phyloP scores from a whole-genome alignment of 2,113 vertebrate genomes.

The Panthera tigris region DNA sequence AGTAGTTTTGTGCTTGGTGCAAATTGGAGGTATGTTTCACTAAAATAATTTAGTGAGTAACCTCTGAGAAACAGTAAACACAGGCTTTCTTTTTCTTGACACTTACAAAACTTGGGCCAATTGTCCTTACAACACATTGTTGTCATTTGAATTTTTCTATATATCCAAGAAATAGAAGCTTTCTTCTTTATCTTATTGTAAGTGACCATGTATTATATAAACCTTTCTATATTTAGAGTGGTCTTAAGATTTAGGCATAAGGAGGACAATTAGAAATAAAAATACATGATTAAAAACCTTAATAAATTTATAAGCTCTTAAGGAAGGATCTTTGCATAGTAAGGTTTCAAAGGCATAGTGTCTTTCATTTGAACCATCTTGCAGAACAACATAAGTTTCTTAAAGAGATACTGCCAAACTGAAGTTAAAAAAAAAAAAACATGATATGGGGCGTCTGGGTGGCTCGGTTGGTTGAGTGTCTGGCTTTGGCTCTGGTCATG shows the following conservation, averaged over 20 bases:
- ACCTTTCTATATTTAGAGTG: conserved; percentile 5
- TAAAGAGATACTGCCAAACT: neutral
- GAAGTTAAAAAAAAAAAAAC: neutral
- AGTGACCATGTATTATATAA: neutral
- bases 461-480: too few relatives aligned
- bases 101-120: neutral
- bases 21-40: conserved; percentile 1
- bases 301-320: neutral
- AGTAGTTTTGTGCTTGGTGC: neutral
- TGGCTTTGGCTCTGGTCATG: too few relatives aligned
- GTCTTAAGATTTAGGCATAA: neutral
- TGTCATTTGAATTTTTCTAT: neutral
- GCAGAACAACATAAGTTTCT: neutral
- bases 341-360: neutral
- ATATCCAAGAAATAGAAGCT: neutral
- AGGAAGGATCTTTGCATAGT: neutral
- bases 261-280: neutral
- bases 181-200: neutral
- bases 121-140: neutral
- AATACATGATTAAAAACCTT: neutral
- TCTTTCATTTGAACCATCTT: neutral
- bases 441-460: neutral
- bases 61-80: neutral
- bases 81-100: neutral
- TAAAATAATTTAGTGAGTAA: neutral